Evolutionary conservation across 2,113 vertebrate species (phyloP), one percentile per base, ranked within the genome.

Genomic region (Phoenicopterus ruber): DNA sequence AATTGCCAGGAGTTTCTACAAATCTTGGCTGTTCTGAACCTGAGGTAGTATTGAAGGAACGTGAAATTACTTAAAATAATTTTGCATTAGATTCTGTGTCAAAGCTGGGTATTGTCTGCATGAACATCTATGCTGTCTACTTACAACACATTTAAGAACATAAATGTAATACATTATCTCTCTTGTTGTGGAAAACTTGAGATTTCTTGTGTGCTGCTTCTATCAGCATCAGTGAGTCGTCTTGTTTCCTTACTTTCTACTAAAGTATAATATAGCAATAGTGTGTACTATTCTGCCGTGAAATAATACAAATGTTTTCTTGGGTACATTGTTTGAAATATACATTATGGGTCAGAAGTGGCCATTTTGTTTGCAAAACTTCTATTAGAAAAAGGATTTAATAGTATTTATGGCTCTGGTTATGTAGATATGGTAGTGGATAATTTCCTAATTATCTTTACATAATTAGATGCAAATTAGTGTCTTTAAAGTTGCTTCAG

Each of bases 221-320:
- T 73, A 2, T 46, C 17, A 66, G n/a, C 50, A 83, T n/a, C 78
- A 58, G 15, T 36, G 36, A 83, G n/a, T 46, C 10, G 1, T 42
- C 42, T 71, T 0, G 3, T 82, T 89, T 58, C 52, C 66, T 83
- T 52, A 29, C 18, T 87, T 84, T 57, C 65, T 63, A 22, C 42
- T 55, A 0, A 58, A 49, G 24, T 36, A 10, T 49, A 44, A 44
- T 8, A 13, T 1, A 34, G n/a, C 31, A 8, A 16, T 8, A 61
- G 28, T 38, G 73, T 81, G 22, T 62, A 29, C 22, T 70, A 17
- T 24, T 94, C 66, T 85, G 42, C 46, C 32, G 38, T 32, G n/a
- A 84, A 73, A 76, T 50, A 38, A 65, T 26, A 46, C 17, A 36
- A 16, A 24, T 69, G 7, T 76, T 93, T 73, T 44, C 17, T 70